These are phyloP conservation scores for Yponomeuta evonymella DNA, from an alignment of 2,888 invertebrate genomes.

Conservation along the genomic window DNA sequence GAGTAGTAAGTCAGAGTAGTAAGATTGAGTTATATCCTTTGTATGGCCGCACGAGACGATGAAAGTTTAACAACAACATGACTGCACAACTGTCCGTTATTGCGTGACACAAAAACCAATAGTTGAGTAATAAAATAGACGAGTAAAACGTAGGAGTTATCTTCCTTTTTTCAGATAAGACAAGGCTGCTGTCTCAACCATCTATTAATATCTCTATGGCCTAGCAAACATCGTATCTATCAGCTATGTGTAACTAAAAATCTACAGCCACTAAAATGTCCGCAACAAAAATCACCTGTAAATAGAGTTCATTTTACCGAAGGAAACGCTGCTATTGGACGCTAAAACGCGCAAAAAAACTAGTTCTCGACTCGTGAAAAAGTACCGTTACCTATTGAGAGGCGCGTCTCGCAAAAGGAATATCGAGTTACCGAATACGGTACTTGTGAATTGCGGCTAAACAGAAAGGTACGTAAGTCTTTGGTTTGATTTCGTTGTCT, in stretches of 20 bases:
- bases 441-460: not conserved
- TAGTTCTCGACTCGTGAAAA: not conserved
- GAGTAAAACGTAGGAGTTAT: not conserved
- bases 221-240: not conserved
- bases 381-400: not conserved
- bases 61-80: not conserved
- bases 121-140: not conserved
- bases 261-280: not conserved
- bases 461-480: no score
- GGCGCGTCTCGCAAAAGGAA: not conserved
- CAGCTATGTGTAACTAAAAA: not conserved
- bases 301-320: not conserved
- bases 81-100: not conserved
- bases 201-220: not conserved
- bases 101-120: not conserved
- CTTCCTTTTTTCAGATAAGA: not conserved
- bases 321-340: not conserved
- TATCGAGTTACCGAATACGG: conserved; percentile 2
- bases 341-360: not conserved
- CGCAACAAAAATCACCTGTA: not conserved
- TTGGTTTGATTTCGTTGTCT: no score
- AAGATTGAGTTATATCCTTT: no score
- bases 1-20: no score
- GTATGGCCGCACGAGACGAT: not conserved
- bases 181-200: not conserved